A percentile compares a stretch with the other conserved stretches of the same genome.
phyloP scores from a whole-genome alignment of 23 tunicate species.

The Phallusia fumigata region DNA sequence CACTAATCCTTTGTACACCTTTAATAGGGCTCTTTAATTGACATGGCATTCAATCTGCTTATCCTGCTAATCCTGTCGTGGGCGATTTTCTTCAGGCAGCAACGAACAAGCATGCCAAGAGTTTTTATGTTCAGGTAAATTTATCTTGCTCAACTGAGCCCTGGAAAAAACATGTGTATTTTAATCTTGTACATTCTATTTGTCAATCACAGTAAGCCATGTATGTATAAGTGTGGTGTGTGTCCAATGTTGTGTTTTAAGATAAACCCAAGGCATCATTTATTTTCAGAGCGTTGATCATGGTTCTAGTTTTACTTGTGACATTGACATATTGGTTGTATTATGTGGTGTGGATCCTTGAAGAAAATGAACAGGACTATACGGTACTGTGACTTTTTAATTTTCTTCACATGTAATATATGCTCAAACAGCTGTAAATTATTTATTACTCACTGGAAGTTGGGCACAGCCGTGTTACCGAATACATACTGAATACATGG shows the following conservation, averaged over 20 bases:
- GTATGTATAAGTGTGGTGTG: background rate
- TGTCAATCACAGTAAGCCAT: no score
- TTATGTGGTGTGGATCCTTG: constrained; percentile 76
- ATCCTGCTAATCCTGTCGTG: constrained; percentile 79
- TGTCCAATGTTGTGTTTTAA: background rate
- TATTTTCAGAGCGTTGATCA: constrained; percentile 69
- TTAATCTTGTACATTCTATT: background rate
- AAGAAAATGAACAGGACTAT: constrained; percentile 38
- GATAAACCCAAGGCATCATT: background rate
- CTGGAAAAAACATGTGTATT: background rate
- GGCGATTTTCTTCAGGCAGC: constrained; percentile 92
- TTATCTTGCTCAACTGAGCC: background rate
- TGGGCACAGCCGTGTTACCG: background rate
- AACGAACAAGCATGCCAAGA: constrained; percentile 96
- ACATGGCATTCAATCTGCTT: constrained; percentile 83
- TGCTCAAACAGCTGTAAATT: background rate
- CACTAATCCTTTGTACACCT: background rate
- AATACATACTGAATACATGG: no score
- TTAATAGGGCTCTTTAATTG: constrained; percentile 77
- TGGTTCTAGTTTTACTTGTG: constrained; percentile 68
- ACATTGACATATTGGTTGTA: constrained; percentile 92
- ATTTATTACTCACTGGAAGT: background rate
- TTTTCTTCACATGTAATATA: background rate
- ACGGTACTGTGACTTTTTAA: constrained; percentile 25
- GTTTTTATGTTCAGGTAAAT: constrained; percentile 91